These are phyloP conservation scores for Chelonus formosanus DNA, from an alignment of 2,888 invertebrate species.

Conservation along the genomic window DNA sequence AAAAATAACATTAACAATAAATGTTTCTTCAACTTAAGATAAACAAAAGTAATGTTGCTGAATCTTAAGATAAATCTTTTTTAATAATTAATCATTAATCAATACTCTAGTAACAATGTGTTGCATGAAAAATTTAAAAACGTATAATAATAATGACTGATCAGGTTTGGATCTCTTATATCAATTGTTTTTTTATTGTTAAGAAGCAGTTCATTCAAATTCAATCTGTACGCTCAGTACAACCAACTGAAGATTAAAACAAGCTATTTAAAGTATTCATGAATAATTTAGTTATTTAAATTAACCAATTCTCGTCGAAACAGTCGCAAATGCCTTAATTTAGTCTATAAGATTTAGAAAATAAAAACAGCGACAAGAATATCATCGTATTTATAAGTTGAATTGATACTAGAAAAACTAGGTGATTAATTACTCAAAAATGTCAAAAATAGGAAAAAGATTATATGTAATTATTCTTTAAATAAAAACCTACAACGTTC, in stretches of 20 bases:
- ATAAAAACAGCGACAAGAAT: not conserved
- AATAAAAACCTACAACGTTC: not conserved
- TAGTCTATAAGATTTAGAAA: conserved; percentile 32
- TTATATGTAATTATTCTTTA: not conserved
- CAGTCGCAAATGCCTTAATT: conserved; percentile 38
- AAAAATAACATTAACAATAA: too few species aligned
- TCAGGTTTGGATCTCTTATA: not conserved
- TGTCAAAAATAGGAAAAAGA: too few species aligned
- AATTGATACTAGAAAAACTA: too few species aligned
- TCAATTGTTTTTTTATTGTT: not conserved
- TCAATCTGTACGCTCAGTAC: too few species aligned
- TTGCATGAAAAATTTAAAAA: too few species aligned
- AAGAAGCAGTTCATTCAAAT: not conserved
- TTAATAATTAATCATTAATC: too few species aligned
- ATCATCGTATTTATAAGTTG: not conserved
- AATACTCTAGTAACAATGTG: too few species aligned
- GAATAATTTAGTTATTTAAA: not conserved
- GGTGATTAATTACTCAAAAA: too few species aligned
- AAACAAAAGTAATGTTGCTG: too few species aligned
- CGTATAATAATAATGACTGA: too few species aligned
- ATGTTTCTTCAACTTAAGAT: too few species aligned
- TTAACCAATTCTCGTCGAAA: conserved; percentile 25
- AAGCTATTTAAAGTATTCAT: conserved; percentile 1
- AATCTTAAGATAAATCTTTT: too few species aligned
- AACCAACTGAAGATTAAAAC: conserved; percentile 3